Evolutionary conservation across 2,113 vertebrate species (phyloP).

Genomic region (Nothocercus nigrocapillus): DNA sequence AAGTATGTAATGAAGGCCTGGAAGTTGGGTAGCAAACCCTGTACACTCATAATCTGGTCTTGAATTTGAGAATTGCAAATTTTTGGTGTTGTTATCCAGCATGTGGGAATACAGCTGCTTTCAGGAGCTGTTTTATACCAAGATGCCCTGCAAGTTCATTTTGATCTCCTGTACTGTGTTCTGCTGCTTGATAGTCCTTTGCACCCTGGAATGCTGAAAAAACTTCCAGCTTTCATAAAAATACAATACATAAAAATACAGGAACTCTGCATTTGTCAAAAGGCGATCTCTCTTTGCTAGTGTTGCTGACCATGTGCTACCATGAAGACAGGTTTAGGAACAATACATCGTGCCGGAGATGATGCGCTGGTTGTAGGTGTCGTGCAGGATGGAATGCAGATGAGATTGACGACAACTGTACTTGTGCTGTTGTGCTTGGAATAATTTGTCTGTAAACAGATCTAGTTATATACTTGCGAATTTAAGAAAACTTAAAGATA

Average conservation of each 20-base stretch:
- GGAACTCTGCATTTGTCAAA: neutral
- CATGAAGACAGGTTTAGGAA: neutral
- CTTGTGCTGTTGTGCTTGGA: neutral
- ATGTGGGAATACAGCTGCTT: neutral
- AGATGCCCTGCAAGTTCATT: neutral
- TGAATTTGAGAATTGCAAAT: neutral
- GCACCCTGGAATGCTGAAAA: neutral
- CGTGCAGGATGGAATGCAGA: neutral
- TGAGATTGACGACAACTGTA: too few relatives aligned
- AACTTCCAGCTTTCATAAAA: neutral
- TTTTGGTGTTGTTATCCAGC: neutral
- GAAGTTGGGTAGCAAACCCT: neutral
- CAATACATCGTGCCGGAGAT: neutral
- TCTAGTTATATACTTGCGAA: neutral
- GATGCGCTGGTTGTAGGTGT: neutral
- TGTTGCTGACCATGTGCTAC: neutral
- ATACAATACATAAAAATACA: neutral
- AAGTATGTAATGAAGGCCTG: neutral
- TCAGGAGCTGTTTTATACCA: neutral
- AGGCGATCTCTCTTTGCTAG: neutral
- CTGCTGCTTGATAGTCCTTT: neutral
- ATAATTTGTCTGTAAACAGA: neutral
- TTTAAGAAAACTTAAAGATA: neutral
- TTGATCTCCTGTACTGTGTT: neutral
- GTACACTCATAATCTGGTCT: neutral